These are phyloP conservation scores for Eugnorisma glareosa DNA, from an alignment of 2,888 invertebrate genomes.

Conservation along the genomic window DNA sequence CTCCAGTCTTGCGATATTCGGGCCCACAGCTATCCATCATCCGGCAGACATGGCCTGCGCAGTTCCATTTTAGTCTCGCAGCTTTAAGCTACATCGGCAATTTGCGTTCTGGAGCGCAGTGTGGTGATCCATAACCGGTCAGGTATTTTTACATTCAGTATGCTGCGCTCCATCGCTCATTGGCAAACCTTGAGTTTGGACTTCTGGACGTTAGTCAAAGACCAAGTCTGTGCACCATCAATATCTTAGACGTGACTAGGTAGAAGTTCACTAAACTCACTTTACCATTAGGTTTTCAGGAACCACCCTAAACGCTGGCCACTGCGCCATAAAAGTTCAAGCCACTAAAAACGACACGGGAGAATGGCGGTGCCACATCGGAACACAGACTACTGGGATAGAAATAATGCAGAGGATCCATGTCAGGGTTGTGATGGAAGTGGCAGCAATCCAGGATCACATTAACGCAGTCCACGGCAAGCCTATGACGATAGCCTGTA, in stretches of 20 bases:
- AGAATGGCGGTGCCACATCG: slow-evolving; percentile 88
- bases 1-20: no score
- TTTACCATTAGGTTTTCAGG: slow-evolving; percentile 79
- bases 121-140: no score
- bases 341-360: slow-evolving; percentile 80
- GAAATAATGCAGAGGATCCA: slow-evolving; percentile 80
- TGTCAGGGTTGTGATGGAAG: slow-evolving; percentile 79
- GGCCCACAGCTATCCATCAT: no score
- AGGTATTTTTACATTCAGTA: no score
- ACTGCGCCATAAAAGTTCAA: slow-evolving; percentile 80
- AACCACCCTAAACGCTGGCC: slow-evolving; percentile 78
- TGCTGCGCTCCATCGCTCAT: no score
- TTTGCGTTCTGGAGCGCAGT: no score
- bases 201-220: no score
- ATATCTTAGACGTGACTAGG: not conserved
- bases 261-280: not conserved
- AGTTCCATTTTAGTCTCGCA: no score
- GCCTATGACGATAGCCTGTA: slow-evolving; percentile 81
- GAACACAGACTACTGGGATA: slow-evolving; percentile 75
- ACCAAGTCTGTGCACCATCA: no score
- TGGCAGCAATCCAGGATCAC: slow-evolving; percentile 81
- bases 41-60: no score
- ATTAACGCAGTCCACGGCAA: slow-evolving; percentile 78
- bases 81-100: no score
- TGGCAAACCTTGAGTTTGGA: no score